Percentiles rank a stretch among this genome's conserved stretches.
Evolutionary conservation across 2,113 vertebrate genomes (phyloP).

Genomic region (Aphyosemion australe): DNA sequence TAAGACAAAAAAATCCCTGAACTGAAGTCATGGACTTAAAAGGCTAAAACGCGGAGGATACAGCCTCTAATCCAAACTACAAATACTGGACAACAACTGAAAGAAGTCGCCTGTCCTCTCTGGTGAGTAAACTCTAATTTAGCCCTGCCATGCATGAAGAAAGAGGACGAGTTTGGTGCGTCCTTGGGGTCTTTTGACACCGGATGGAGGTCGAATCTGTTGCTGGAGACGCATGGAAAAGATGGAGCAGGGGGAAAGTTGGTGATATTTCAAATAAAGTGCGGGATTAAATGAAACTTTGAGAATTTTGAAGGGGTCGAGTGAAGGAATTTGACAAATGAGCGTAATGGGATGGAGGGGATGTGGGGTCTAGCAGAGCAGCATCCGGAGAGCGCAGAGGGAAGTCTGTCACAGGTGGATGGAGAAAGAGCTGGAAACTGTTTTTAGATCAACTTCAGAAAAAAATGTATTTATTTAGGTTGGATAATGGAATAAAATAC

Average conservation of each 20-base stretch:
- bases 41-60: not conserved
- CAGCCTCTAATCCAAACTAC: not conserved
- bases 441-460: too few relatives aligned
- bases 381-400: conserved; percentile 1
- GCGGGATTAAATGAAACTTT: conserved; percentile 19
- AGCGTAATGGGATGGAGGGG: not conserved
- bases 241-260: conserved; percentile 4
- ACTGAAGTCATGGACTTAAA: conserved; percentile 13
- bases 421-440: not conserved
- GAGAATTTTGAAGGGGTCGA: not conserved
- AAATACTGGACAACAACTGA: not conserved
- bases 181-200: not conserved
- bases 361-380: too few relatives aligned
- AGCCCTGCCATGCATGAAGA: not conserved
- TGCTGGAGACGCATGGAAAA: not conserved
- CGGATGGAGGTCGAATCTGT: conserved; percentile 12
- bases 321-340: not conserved
- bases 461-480: too few relatives aligned
- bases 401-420: not conserved
- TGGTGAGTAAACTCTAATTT: conserved; percentile 46
- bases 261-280: too few relatives aligned
- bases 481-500: too few relatives aligned
- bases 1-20: not conserved
- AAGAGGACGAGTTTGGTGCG: not conserved
- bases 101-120: not conserved